Conservation (phyloP, 2,113 vertebrate genomes). For the Gadus macrocephalus region DNA sequence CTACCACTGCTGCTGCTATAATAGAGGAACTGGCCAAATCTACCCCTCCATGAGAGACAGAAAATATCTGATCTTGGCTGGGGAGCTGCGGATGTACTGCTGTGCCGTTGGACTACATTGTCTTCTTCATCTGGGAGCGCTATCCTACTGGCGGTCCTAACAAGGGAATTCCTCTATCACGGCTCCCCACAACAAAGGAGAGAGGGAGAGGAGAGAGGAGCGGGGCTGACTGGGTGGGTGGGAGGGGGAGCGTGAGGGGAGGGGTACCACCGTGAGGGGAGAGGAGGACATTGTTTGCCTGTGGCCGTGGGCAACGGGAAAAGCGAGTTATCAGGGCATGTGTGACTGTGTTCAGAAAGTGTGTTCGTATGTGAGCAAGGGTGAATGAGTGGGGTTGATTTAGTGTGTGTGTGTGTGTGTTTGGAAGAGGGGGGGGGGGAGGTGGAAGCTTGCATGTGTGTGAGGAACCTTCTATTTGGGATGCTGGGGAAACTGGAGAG, state of each 20-base stretch:
- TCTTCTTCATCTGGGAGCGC: slow-evolving; percentile 56
- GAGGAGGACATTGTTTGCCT: slow-evolving; percentile 74
- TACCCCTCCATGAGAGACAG: slow-evolving; percentile 40
- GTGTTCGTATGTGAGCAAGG: slow-evolving; percentile 61
- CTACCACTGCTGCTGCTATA: slow-evolving; percentile 26
- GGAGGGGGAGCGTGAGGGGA: slow-evolving; percentile 61
- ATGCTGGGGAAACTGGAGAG: slow-evolving; percentile 55
- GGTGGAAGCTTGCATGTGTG: slow-evolving; percentile 29
- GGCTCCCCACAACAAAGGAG: slow-evolving; percentile 74
- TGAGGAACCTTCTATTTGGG: slow-evolving; percentile 46
- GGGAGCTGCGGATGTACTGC: slow-evolving; percentile 56
- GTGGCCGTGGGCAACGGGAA: slow-evolving; percentile 76
- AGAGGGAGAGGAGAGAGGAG: slow-evolving; percentile 65
- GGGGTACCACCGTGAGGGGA: slow-evolving; percentile 69
- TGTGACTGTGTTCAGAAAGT: slow-evolving; percentile 62
- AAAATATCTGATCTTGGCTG: slow-evolving; percentile 45
- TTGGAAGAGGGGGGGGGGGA: slow-evolving; percentile 11
- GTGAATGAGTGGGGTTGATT: slow-evolving; percentile 55
- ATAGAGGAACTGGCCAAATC: slow-evolving; percentile 36
- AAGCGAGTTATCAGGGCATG: slow-evolving; percentile 73
- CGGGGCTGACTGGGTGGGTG: slow-evolving; percentile 43
- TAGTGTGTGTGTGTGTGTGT: slow-evolving; percentile 33
- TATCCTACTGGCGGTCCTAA: slow-evolving; percentile 62
- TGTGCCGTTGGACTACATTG: slow-evolving; percentile 65
- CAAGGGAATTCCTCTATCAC: slow-evolving; percentile 72